Evolutionary conservation across 2,888 invertebrate genomes (phyloP).

Genomic region (Drosophila tripunctata): DNA sequence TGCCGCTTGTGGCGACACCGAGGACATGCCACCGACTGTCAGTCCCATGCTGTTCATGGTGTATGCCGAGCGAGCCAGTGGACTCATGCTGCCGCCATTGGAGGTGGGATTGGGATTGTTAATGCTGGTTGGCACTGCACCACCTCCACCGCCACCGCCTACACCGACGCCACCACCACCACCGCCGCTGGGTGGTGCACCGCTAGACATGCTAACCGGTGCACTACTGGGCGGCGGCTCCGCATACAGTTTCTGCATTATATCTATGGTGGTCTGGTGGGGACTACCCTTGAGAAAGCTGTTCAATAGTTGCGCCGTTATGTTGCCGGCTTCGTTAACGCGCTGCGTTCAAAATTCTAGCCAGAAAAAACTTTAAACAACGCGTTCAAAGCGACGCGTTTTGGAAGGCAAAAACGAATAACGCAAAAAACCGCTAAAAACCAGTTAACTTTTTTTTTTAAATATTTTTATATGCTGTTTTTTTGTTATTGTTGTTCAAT

Average conservation of each 20-base stretch:
- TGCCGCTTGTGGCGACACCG: conserved; percentile 87
- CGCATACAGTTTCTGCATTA: conserved; percentile 84
- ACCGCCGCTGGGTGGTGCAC: conserved; percentile 62
- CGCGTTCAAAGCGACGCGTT: conserved; percentile 53
- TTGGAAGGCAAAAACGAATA: conserved; percentile 37
- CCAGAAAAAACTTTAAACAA: conserved; percentile 26
- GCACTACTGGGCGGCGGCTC: conserved; percentile 82
- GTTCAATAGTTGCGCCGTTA: conserved; percentile 83
- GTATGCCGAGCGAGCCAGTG: conserved; percentile 90
- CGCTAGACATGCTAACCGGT: conserved; percentile 84
- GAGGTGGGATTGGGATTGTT: conserved; percentile 73
- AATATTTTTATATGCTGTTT: conserved; percentile 14
- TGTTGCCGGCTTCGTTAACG: conserved; percentile 79
- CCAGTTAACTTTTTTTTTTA: neutral
- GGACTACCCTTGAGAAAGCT: conserved; percentile 83
- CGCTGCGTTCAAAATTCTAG: conserved; percentile 44
- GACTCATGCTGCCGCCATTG: conserved; percentile 88
- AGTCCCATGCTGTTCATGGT: conserved; percentile 92
- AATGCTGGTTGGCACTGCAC: conserved; percentile 67
- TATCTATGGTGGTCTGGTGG: conserved; percentile 84
- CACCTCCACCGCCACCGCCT: conserved; percentile 60
- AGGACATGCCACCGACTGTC: conserved; percentile 87
- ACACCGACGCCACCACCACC: conserved; percentile 57
- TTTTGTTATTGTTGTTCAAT: conserved; percentile 48
- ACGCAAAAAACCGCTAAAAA: conserved; percentile 33